Evolutionary conservation across 2,797 vertebrate species (phyloP).

Genomic region (Sebastes kiyomatsui): DNA sequence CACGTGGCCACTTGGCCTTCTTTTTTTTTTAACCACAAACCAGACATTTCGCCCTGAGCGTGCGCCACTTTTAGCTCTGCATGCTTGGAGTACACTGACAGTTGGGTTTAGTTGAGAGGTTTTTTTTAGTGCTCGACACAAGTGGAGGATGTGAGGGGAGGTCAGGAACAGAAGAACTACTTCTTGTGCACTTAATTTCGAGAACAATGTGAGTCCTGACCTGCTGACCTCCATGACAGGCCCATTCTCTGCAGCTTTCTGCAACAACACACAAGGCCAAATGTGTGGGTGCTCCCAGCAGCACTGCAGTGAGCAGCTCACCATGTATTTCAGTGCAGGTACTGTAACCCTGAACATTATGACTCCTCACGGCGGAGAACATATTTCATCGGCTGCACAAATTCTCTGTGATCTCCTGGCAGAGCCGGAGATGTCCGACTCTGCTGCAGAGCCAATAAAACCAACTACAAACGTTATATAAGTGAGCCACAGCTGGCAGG

Average conservation of each 20-base stretch:
- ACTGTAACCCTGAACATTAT: conserved; percentile 14
- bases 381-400: conserved; percentile 19
- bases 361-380: conserved; percentile 22
- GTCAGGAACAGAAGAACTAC: not conserved
- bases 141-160: not conserved
- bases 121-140: not conserved
- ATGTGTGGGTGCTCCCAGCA: not conserved
- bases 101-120: not conserved
- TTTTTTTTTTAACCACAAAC: not conserved
- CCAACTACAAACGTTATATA: conserved; percentile 16
- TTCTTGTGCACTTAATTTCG: conserved; percentile 9
- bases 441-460: conserved; percentile 50
- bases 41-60: not conserved
- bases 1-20: not conserved
- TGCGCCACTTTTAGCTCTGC: not conserved
- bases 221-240: not conserved
- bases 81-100: not conserved
- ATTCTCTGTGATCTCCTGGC: conserved; percentile 27
- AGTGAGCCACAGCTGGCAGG: conserved; percentile 45
- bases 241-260: not conserved
- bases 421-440: conserved; percentile 5
- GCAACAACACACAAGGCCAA: not conserved
- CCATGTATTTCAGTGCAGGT: conserved; percentile 26
- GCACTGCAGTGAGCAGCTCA: not conserved
- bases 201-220: conserved; percentile 5